Percentiles rank a stretch among this genome's conserved stretches.
These are phyloP conservation scores for Aproaerema taeniolella DNA, from an alignment of 2,888 invertebrate genomes.

Conservation along the genomic window DNA sequence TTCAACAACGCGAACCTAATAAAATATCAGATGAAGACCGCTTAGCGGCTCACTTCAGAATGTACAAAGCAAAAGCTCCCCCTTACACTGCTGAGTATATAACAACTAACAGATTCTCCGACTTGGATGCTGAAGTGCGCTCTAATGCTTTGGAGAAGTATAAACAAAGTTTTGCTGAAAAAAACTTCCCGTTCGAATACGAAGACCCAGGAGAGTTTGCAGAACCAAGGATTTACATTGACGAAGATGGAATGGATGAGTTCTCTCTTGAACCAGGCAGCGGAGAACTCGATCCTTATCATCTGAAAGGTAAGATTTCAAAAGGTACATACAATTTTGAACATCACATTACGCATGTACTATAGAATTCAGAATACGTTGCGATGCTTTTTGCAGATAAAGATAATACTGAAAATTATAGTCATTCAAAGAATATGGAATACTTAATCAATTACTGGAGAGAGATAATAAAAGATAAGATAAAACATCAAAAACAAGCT, in stretches of 20 bases:
- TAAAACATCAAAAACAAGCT: constrained; percentile 47
- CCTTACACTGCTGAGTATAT: constrained; percentile 64
- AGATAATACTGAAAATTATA: constrained; percentile 19
- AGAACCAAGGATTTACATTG: constrained; percentile 76
- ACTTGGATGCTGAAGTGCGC: constrained; percentile 61
- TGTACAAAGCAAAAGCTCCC: constrained; percentile 52
- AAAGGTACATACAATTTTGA: no score
- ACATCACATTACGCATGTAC: no score
- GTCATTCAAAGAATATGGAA: constrained; percentile 59
- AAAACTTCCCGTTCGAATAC: constrained; percentile 69
- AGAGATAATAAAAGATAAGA: constrained; percentile 47
- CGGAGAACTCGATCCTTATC: constrained; percentile 55
- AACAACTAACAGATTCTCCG: constrained; percentile 55
- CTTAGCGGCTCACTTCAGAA: constrained; percentile 64
- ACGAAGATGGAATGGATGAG: constrained; percentile 69
- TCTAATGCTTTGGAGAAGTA: constrained; percentile 66
- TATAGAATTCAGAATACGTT: neutral
- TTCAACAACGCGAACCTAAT: constrained; percentile 40
- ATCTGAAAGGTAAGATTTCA: constrained; percentile 44
- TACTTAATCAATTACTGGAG: constrained; percentile 64
- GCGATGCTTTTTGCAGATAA: constrained; percentile 1
- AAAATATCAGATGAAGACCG: constrained; percentile 65
- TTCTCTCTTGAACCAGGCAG: constrained; percentile 59
- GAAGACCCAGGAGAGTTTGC: constrained; percentile 65
- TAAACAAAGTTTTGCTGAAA: constrained; percentile 62